A percentile compares a stretch with the other conserved stretches of the same genome.
Evolutionary conservation across 1,140 invertebrate genomes (phyloP).

Genomic region (Drosophila miranda): DNA sequence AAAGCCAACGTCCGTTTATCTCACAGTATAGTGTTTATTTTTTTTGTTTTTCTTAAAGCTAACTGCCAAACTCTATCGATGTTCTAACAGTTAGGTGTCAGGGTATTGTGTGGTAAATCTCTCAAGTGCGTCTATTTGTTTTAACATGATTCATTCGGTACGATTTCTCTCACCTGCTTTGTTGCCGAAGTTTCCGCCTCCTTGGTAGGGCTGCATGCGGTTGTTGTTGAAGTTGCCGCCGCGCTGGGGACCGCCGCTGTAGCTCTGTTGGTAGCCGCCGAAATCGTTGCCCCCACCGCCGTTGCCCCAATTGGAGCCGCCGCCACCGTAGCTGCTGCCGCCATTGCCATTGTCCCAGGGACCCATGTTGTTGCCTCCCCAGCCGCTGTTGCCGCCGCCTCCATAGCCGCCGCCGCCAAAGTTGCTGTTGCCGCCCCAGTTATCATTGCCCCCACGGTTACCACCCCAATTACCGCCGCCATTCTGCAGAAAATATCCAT

Average conservation of each 20-base stretch:
- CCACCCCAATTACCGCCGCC: constrained; percentile 87
- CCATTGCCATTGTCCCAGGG: constrained; percentile 83
- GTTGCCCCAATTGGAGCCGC: constrained; percentile 69
- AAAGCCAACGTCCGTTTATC: constrained; percentile 27
- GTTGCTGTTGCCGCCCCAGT: constrained; percentile 83
- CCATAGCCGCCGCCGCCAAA: constrained; percentile 83
- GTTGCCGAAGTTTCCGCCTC: constrained; percentile 67
- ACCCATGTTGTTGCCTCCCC: constrained; percentile 80
- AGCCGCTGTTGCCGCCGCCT: constrained; percentile 73
- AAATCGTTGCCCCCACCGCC: constrained; percentile 85
- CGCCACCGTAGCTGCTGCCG: constrained; percentile 61
- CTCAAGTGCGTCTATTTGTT: constrained; percentile 1
- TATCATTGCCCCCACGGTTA: constrained; percentile 86
- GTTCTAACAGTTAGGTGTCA: constrained; percentile 49
- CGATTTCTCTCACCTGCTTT: constrained; percentile 64
- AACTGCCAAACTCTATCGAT: constrained; percentile 45
- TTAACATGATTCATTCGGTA: neutral
- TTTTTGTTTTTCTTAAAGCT: constrained; percentile 10
- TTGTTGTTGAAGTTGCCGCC: constrained; percentile 83
- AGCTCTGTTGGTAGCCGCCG: constrained; percentile 89
- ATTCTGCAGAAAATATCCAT: constrained; percentile 16
- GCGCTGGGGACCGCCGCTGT: constrained; percentile 87
- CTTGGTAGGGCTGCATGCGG: constrained; percentile 84
- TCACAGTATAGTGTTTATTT: constrained; percentile 83
- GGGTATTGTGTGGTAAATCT: constrained; percentile 25